A percentile compares a stretch with the other conserved stretches of the same genome.
Evolutionary conservation across 2,797 vertebrate genomes (phyloP).

Genomic region (Lithobates sylvaticus): DNA sequence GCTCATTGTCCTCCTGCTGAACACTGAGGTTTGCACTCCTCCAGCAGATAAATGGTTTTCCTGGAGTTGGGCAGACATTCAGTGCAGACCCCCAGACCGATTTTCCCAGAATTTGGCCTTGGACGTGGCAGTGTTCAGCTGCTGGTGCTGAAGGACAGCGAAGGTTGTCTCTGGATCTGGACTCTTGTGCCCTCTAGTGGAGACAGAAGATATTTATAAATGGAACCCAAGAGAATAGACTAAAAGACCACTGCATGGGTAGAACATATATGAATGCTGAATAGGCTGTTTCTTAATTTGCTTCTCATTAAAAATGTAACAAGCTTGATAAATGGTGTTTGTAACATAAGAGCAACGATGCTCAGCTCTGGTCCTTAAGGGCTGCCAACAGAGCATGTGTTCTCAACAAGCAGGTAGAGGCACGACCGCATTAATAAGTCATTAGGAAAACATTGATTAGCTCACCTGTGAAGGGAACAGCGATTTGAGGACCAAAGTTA

Average conservation of each 20-base stretch:
- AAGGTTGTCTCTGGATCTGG: background rate
- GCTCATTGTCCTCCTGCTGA: constrained; percentile 22
- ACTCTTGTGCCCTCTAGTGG: constrained; percentile 17
- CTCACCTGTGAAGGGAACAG: no score
- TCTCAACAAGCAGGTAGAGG: background rate
- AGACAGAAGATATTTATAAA: background rate
- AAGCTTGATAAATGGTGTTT: background rate
- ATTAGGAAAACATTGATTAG: no score
- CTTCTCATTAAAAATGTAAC: background rate
- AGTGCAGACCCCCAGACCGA: background rate
- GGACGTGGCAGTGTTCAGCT: background rate
- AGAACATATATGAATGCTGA: background rate
- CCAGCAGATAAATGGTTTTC: background rate
- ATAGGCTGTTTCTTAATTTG: background rate
- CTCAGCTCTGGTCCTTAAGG: background rate
- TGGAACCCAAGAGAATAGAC: no score
- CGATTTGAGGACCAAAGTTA: no score
- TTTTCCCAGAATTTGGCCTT: background rate
- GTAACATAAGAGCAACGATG: background rate
- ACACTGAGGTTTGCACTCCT: background rate
- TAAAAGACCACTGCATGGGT: background rate
- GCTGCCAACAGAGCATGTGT: background rate
- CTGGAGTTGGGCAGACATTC: background rate
- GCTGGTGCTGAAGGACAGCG: constrained; percentile 52
- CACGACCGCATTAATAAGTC: no score